Base-by-base conservation (phyloP, 2,888 invertebrate species). In the Luffia ferchaultella region DNA sequence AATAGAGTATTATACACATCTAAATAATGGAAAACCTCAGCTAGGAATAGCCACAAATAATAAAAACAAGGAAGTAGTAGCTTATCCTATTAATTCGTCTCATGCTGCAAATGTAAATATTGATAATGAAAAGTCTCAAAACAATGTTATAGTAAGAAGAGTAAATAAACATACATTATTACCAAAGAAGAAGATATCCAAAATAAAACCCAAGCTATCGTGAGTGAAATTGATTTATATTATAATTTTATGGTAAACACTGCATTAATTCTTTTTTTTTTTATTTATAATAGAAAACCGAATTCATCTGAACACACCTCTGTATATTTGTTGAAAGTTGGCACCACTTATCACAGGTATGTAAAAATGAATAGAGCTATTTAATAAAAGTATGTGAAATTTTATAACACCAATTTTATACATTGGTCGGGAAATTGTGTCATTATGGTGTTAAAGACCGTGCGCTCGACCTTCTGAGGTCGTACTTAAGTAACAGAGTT, bases 301-400 rank as follows among this genome's bases (percentile, higher is more conserved):
- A 61, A 58, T 42, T 62, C 59, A 49, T 61, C 67, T 16, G 78
- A 73, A 61, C 69, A 71, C 49, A 75, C 75, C 52, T 71, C 80
- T 52, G 79, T 80, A 50, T 78, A 80, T 60, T 66, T 82, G 57
- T 63, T 82, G 30, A 82, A 80, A 59, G 59, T 80, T 56, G 82
- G 80, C 44, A 78, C 76, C 61, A 77, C 79, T 59, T 82, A 82
- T 59, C 82, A 80, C 60, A 79, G 82, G 82, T 82, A 63, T 59
- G 57, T 58, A n/a, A 2, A 30, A 30, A 30, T 7, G 3, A 30
- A 7, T 30, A 30, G 12, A 7, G 12, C 30, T 30, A 30, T 7
- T 3, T 30, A 30, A 7, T 30, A 30, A 7, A 30, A 3, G 5
- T 30, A 30, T 12, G 3, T 30, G 30, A 30, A 30, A 30, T 30